Percentiles rank a stretch among this genome's conserved stretches.
Conservation (phyloP, 2,113 vertebrate genomes). For the Halcyon senegalensis region DNA sequence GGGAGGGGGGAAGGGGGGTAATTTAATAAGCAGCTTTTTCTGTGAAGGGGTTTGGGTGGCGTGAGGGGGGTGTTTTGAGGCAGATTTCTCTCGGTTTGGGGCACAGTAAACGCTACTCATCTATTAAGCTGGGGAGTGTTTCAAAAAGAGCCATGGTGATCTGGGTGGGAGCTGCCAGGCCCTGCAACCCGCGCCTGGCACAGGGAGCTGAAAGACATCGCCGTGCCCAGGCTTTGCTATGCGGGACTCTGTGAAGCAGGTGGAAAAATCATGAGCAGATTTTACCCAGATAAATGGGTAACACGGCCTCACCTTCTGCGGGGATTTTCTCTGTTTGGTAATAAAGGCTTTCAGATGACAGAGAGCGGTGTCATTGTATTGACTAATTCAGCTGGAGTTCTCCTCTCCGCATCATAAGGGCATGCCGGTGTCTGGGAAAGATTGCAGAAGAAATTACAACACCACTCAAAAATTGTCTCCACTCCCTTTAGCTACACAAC, state of each 20-base stretch:
- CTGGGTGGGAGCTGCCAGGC: background rate
- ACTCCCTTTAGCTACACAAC: background rate
- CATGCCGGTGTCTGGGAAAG: background rate
- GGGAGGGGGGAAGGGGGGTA: background rate
- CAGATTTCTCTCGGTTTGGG: background rate
- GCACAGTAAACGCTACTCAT: background rate
- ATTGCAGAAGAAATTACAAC: background rate
- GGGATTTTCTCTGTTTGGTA: background rate
- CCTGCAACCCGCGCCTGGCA: fast-evolving
- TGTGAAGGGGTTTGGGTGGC: fast-evolving
- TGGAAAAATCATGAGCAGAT: background rate
- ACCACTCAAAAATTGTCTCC: background rate
- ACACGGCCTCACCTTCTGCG: background rate
- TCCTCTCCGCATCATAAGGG: background rate
- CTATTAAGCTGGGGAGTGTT: background rate
- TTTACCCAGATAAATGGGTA: background rate
- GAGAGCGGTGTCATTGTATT: background rate
- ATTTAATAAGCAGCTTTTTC: background rate
- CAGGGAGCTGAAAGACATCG: background rate
- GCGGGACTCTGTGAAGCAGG: background rate
- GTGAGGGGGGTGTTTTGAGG: background rate
- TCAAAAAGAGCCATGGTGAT: background rate
- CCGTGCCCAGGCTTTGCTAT: background rate
- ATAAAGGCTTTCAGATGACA: background rate
- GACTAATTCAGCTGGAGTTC: background rate